phyloP scores from a whole-genome alignment of 2,888 invertebrate genomes.

The Ormyrus labotus region DNA sequence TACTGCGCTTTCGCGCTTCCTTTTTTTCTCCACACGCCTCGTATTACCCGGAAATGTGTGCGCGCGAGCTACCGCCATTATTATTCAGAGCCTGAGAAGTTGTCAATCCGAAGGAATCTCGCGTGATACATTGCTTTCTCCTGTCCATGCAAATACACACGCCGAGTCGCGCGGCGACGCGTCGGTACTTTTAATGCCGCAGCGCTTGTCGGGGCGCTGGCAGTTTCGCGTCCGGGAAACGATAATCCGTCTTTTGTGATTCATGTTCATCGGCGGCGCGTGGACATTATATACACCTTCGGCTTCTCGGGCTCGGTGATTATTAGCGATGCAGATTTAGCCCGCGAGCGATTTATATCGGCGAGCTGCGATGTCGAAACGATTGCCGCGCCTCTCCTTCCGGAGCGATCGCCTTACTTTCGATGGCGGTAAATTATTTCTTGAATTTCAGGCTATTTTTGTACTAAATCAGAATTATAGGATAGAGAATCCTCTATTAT shows the following conservation, averaged over 20 bases:
- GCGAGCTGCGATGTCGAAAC: conserved; percentile 52
- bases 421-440: conserved; percentile 25
- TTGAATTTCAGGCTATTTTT: no score
- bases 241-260: conserved; percentile 52
- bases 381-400: conserved; percentile 17
- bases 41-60: no score
- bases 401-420: neutral
- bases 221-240: conserved; percentile 33
- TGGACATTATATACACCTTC: neutral
- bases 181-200: no score
- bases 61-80: no score
- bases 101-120: no score
- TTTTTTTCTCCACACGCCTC: no score
- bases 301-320: neutral
- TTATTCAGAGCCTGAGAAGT: no score
- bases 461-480: no score
- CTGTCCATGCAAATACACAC: no score
- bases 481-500: no score
- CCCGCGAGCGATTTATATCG: conserved; percentile 48
- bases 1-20: neutral
- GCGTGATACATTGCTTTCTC: no score
- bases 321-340: conserved; percentile 56
- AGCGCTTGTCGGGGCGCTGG: neutral
- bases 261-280: conserved; percentile 24
- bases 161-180: no score